These are phyloP conservation scores for Eremobia ochroleuca DNA, from an alignment of 2,888 invertebrate species.

Conservation along the genomic window DNA sequence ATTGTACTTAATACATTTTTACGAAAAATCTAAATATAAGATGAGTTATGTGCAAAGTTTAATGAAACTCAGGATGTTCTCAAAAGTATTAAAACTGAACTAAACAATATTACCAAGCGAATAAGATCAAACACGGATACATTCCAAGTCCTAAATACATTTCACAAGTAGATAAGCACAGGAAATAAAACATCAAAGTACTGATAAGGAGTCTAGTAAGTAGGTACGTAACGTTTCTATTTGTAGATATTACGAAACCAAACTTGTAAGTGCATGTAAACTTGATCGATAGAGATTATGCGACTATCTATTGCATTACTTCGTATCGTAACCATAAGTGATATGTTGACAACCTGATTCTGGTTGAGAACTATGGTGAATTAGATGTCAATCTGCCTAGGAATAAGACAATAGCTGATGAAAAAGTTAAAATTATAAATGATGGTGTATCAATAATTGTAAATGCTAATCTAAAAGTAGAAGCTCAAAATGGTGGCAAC, in stretches of 20 bases:
- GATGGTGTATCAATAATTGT: background rate
- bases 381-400: background rate
- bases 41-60: background rate
- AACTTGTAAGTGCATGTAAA: conserved; percentile 51
- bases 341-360: conserved; percentile 19
- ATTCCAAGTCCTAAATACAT: conserved; percentile 72
- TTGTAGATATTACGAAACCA: conserved; percentile 72
- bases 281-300: conserved; percentile 52
- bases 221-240: conserved; percentile 67
- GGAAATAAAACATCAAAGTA: conserved; percentile 88
- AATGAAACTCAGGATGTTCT: background rate
- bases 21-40: background rate
- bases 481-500: background rate
- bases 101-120: conserved; percentile 6
- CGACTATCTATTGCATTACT: conserved; percentile 32
- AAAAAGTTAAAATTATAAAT: background rate
- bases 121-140: conserved; percentile 19
- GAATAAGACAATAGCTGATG: background rate
- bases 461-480: background rate
- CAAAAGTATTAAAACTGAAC: background rate
- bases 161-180: conserved; percentile 80
- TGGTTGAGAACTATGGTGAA: background rate
- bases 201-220: conserved; percentile 72
- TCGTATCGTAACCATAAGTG: conserved; percentile 14
- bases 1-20: no score